Evolutionary conservation across 2,888 invertebrate species (phyloP), one percentile per base, ranked within the genome.

Genomic region (Podabrus alpinus): DNA sequence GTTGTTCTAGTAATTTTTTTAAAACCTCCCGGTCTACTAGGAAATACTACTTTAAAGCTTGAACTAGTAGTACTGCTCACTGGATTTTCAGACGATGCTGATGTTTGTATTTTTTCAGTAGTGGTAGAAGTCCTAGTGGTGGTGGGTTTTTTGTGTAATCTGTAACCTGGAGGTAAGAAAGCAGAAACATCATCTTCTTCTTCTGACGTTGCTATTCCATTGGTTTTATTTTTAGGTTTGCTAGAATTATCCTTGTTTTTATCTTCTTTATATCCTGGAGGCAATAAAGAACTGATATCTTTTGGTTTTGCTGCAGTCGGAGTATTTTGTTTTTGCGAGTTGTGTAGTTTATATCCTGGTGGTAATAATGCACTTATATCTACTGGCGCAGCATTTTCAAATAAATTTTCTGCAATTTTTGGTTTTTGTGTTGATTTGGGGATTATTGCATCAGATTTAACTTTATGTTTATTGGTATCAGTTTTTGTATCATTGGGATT

Each of bases 1-100:
- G 91, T 89, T n/a, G 86, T 86, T 84, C 91, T 89, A 82, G 91
- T 86, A 81, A 86, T 84, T 86, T 93, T 93, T 70, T 91, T 88
- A 16, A 73, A 72, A 17, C 87, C 87, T 59, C 93, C 94, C 0
- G 94, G 91, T 83, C 95, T 90, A 78, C 94, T 94, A 0, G 96
- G 95, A 81, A 95, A 96, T 0, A 95, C 93, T 10, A 95, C 86
- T 86, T 94, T 94, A 15, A 91, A 89, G 3, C 90, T 85, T 17
- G 84, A 77, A 19, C 90, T 87, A 13, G 89, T 88, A 3, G 89
- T 85, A 16, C 85, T 80, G 59, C 83, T 85, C 4, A 80, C 79
- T 77, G 81, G 74, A 71, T 78, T 78, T 71, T 79, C 73, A 66
- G 75, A 72, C 68, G 66, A 74, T 69, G 64, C 74, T 71, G 71